These are phyloP conservation scores for Colletes collaris DNA, from an alignment of 2,888 invertebrate species.

Conservation along the genomic window DNA sequence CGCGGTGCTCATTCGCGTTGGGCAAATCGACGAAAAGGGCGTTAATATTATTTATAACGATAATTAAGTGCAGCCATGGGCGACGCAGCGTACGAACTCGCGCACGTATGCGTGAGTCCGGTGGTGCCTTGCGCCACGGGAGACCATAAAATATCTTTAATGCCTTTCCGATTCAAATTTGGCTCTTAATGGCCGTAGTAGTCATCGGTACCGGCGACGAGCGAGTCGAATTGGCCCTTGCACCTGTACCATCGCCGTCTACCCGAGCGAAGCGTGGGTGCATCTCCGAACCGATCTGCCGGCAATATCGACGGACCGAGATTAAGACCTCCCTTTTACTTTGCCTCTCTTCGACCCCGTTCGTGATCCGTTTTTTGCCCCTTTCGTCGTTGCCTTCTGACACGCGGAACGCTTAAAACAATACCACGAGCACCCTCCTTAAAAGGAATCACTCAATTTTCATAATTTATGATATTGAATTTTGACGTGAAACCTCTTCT, in stretches of 20 bases:
- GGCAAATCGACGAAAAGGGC: constrained; percentile 67
- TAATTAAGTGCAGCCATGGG: constrained; percentile 76
- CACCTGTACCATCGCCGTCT: constrained; percentile 59
- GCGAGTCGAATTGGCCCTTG: constrained; percentile 64
- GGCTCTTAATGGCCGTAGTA: constrained; percentile 69
- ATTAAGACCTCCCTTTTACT: constrained; percentile 37
- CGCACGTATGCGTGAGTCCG: constrained; percentile 61
- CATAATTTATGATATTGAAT: too few relatives aligned
- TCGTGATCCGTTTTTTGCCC: constrained; percentile 1
- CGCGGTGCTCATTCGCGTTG: not conserved
- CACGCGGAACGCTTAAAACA: too few relatives aligned
- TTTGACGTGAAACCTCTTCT: too few relatives aligned
- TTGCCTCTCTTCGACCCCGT: not conserved
- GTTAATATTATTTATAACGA: constrained; percentile 80
- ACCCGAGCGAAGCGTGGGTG: constrained; percentile 53
- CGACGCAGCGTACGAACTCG: constrained; percentile 46
- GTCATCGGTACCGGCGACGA: constrained; percentile 56
- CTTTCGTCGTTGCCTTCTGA: not conserved
- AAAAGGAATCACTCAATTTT: too few relatives aligned
- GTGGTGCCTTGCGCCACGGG: constrained; percentile 68
- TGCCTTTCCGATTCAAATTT: constrained; percentile 79
- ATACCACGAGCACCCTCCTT: too few relatives aligned
- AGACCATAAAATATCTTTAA: constrained; percentile 77
- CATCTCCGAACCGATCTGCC: constrained; percentile 18
- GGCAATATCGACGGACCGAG: constrained; percentile 5